Base-by-base conservation (phyloP, 2,888 invertebrate species). In the Drosophila incognita region DNA sequence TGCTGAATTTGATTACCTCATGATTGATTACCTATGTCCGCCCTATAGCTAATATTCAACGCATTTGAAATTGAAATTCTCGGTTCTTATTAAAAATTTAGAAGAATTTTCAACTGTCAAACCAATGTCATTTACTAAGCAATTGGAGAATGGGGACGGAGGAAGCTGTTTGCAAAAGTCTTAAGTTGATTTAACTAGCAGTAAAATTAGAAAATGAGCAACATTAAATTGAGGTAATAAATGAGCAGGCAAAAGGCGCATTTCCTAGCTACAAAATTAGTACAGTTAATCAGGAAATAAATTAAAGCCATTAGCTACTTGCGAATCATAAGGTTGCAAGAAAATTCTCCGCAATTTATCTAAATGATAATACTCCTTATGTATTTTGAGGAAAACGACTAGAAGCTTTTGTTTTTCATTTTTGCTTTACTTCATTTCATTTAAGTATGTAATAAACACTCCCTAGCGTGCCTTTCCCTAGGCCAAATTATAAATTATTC, bases 401-500 rank as follows among this genome's bases (percentile, higher is more conserved):
- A 42, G 0, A 21, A 42, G 11, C 42, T n/a, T 42, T 21, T 70
- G 31, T n/a, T 11, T 38, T 18, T 36, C 7, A 18, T 33, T 69
- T 71, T 63, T 40, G 38, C 42, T 40, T 21, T 59, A 24, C 13
- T 40, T 21, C 24, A 35, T 36, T 18, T 29, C 1, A 35, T 38
- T 46, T 10, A 27, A 24, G 24, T 38, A 38, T 15, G n/a, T 13
- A 31, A 53, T 48, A 74, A 27, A 36, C 10, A 51, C n/a, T 69
- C 46, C 27, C 15, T 4, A 38, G 11, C 53, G 18, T 15, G 49
- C 40, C 11, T 48, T 52, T 52, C 60, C 49, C 52, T 52, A 38
- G 49, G 56, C 36, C 51, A 59, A 75, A 81, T 81, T 72, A 59
- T 81, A 80, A 86, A 82, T 75, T 63, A 76, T 33, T 33, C 33